These are phyloP conservation scores for Sciurus carolinensis DNA, from an alignment of 2,797 vertebrate species.

Conservation along the genomic window DNA sequence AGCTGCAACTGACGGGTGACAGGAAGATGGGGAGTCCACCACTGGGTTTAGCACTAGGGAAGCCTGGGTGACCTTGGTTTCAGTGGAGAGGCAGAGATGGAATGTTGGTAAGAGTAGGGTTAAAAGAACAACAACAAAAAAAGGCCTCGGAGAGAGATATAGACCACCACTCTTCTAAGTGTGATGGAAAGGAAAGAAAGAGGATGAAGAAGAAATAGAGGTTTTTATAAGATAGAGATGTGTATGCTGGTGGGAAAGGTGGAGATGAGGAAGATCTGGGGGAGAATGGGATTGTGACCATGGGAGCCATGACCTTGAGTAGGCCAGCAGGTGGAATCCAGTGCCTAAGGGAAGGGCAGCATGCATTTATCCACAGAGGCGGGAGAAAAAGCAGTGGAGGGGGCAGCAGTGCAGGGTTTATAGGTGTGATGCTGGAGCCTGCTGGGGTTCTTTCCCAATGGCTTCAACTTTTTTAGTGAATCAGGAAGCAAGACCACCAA, in stretches of 20 bases:
- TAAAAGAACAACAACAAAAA: background rate
- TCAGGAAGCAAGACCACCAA: background rate
- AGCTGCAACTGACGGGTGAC: background rate
- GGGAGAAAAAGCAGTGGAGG: background rate
- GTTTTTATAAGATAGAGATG: background rate
- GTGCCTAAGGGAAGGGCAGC: too few relatives aligned
- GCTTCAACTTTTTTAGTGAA: background rate
- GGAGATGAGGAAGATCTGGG: background rate
- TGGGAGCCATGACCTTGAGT: too few relatives aligned
- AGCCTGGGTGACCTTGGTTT: background rate
- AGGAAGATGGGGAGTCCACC: background rate
- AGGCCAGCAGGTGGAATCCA: background rate
- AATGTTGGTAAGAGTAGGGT: fast-evolving
- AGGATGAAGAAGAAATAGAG: background rate
- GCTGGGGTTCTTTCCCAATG: background rate
- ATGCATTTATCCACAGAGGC: background rate
- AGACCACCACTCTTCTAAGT: background rate
- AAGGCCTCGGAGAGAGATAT: background rate
- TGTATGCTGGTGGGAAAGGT: background rate
- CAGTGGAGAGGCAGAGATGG: too few relatives aligned
- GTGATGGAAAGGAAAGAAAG: background rate
- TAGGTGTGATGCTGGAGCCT: too few relatives aligned
- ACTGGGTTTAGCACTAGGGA: background rate
- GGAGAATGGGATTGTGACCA: background rate
- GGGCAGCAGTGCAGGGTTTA: too few relatives aligned